phyloP scores from a whole-genome alignment of 2,888 invertebrate species.

The Orthosia gothica region DNA sequence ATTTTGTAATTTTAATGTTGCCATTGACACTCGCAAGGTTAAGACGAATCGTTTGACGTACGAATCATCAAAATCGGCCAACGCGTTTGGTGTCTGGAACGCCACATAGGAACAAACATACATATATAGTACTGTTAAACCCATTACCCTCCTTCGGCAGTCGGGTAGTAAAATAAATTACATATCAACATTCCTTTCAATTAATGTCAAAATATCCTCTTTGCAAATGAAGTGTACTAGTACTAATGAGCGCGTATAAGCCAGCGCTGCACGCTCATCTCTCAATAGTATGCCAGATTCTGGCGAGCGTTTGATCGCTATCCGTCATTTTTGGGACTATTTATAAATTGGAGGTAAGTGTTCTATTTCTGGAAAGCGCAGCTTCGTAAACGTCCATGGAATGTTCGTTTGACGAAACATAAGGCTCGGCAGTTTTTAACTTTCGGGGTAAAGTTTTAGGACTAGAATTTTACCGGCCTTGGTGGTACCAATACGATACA shows the following conservation, averaged over 20 bases:
- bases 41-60: too few relatives aligned
- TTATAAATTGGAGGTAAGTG: slow-evolving; percentile 63
- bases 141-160: too few relatives aligned
- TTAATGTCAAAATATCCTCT: slow-evolving; percentile 39
- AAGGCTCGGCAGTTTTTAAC: slow-evolving; percentile 7
- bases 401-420: slow-evolving; percentile 4
- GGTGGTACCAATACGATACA: slow-evolving; percentile 2
- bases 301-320: slow-evolving; percentile 55
- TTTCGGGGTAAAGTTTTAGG: not conserved
- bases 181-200: slow-evolving; percentile 44
- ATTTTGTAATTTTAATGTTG: too few relatives aligned
- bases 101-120: too few relatives aligned
- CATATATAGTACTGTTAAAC: too few relatives aligned
- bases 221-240: slow-evolving; percentile 39
- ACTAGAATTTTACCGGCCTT: not conserved
- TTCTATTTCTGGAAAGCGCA: slow-evolving; percentile 60
- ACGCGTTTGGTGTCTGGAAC: too few relatives aligned
- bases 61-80: too few relatives aligned
- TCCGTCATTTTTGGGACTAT: slow-evolving; percentile 66
- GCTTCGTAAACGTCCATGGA: slow-evolving; percentile 41
- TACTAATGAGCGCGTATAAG: slow-evolving; percentile 48
- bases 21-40: too few relatives aligned
- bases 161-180: slow-evolving; percentile 34
- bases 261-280: slow-evolving; percentile 35
- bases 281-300: slow-evolving; percentile 56